phyloP scores from a whole-genome alignment of 2,888 invertebrate species.

The Acanthoscelides obtectus region DNA sequence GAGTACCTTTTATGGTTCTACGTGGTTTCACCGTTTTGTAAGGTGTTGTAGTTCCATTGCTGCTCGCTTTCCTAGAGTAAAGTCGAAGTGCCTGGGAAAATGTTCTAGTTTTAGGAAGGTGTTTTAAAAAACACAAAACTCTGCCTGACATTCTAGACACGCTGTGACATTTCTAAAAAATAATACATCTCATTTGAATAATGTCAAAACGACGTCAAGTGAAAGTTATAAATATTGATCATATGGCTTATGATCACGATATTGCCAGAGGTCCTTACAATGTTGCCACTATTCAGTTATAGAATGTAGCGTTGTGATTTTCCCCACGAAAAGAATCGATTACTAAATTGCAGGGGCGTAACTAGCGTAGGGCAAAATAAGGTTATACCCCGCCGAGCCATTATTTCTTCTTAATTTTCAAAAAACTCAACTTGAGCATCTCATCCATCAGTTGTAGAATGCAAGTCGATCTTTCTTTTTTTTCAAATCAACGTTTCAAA shows the following conservation, averaged over 20 bases:
- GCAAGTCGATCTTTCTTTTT: too few relatives aligned
- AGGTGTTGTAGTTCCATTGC: conserved; percentile 35
- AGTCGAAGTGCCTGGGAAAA: conserved; percentile 24
- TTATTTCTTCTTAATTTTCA: too few relatives aligned
- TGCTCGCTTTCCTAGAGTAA: conserved; percentile 38
- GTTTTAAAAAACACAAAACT: conserved; percentile 17
- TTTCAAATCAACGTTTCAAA: too few relatives aligned
- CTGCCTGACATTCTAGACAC: conserved; percentile 28
- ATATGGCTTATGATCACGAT: not conserved
- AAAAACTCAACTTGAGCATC: too few relatives aligned
- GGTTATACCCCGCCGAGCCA: too few relatives aligned
- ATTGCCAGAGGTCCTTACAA: too few relatives aligned
- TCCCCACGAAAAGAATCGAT: too few relatives aligned
- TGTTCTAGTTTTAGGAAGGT: conserved; percentile 21
- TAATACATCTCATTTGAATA: not conserved
- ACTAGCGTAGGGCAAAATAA: too few relatives aligned
- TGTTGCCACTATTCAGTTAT: not conserved
- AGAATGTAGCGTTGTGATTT: too few relatives aligned
- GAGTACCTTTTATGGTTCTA: conserved; percentile 30
- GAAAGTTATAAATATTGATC: not conserved
- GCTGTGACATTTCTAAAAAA: not conserved
- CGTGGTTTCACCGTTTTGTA: conserved; percentile 39
- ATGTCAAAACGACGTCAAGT: not conserved
- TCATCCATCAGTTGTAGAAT: too few relatives aligned
- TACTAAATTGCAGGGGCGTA: too few relatives aligned